Evolutionary conservation across 1,140 invertebrate genomes (phyloP).

Genomic region (Tetragonula clypearis): DNA sequence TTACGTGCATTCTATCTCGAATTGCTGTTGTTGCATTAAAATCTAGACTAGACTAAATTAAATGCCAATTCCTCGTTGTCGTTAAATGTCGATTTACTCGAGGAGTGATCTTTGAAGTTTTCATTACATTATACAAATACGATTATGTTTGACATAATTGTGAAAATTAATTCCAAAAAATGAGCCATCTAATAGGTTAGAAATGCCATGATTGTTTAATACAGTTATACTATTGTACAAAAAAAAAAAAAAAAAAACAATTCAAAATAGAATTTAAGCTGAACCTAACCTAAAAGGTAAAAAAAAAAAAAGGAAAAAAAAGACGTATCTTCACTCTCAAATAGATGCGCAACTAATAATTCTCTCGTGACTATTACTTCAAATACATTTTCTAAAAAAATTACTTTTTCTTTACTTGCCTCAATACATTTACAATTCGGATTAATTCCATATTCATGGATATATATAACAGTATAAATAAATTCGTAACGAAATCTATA

Average conservation of each 20-base stretch:
- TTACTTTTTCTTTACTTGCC: too few relatives aligned
- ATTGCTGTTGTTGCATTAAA: neutral
- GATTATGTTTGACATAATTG: neutral
- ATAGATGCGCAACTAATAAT: too few relatives aligned
- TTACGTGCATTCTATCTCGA: neutral
- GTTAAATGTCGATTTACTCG: neutral
- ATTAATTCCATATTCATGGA: too few relatives aligned
- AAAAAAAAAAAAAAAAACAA: too few relatives aligned
- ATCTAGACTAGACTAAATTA: neutral
- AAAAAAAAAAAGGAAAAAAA: too few relatives aligned
- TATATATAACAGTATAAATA: neutral
- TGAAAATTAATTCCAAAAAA: neutral
- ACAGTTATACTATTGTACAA: neutral
- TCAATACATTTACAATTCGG: too few relatives aligned
- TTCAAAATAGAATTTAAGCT: neutral
- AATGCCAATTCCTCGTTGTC: neutral
- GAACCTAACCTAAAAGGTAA: too few relatives aligned
- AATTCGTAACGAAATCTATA: neutral
- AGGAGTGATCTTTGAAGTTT: neutral
- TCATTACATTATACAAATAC: too few relatives aligned
- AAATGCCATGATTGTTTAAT: neutral
- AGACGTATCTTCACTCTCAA: too few relatives aligned
- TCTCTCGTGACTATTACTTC: too few relatives aligned
- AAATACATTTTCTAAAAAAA: too few relatives aligned
- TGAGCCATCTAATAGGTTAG: neutral